Conservation (phyloP, 2,113 vertebrate genomes). For the Hipposideros armiger region DNA sequence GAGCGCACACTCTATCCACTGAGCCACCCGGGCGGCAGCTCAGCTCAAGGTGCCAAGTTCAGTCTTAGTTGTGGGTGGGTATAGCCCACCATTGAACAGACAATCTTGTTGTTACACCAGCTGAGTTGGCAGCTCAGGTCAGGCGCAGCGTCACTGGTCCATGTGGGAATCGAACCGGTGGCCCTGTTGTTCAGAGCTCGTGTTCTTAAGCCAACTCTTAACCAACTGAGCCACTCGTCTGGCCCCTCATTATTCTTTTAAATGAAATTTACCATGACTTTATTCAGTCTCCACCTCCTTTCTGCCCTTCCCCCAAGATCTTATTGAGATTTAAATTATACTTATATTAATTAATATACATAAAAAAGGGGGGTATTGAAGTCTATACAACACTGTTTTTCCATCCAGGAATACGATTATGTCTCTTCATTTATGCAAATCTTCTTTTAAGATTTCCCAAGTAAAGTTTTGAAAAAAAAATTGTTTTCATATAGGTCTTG, state of each 20-base stretch:
- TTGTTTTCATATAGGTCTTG: neutral
- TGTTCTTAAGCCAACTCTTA: no score
- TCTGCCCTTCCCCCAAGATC: neutral
- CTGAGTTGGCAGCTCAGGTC: no score
- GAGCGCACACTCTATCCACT: no score
- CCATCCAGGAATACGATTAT: neutral
- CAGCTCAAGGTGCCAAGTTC: no score
- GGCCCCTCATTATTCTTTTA: neutral
- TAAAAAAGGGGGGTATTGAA: neutral
- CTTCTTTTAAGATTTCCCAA: constrained; percentile 44
- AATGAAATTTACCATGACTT: neutral
- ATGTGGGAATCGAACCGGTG: no score
- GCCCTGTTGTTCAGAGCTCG: no score
- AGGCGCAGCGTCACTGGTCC: no score
- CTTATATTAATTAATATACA: neutral
- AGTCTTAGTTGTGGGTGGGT: no score
- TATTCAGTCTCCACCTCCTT: neutral
- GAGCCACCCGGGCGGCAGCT: no score
- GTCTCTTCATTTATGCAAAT: neutral
- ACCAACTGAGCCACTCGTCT: no score
- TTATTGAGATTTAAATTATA: constrained; percentile 6
- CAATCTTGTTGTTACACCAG: no score
- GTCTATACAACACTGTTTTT: neutral
- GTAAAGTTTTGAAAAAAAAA: neutral
- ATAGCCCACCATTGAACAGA: no score